These are phyloP conservation scores for Elmis aenea DNA, from an alignment of 2,888 invertebrate species.

Conservation along the genomic window DNA sequence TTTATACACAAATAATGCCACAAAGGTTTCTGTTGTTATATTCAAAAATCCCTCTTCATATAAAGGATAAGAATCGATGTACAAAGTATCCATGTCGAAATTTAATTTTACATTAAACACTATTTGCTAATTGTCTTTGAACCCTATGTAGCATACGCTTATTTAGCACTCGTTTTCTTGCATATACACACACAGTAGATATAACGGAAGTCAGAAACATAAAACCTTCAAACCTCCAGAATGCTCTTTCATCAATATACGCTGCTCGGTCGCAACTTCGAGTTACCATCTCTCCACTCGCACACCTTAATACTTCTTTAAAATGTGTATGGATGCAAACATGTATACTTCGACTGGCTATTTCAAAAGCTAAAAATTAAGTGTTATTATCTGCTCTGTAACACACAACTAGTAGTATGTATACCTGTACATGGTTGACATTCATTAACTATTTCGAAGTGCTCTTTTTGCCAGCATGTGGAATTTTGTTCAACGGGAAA, in stretches of 20 bases:
- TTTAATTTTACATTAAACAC: constrained; percentile 43
- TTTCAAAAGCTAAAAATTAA: constrained; percentile 63
- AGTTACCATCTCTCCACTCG: constrained; percentile 73
- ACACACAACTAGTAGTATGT: constrained; percentile 2
- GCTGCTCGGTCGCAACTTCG: constrained; percentile 83
- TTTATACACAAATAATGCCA: constrained; percentile 58
- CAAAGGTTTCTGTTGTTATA: constrained; percentile 54
- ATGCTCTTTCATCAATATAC: constrained; percentile 77
- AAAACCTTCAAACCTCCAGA: constrained; percentile 75
- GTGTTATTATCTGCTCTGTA: neutral
- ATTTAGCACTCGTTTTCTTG: constrained; percentile 63
- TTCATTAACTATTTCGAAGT: constrained; percentile 65
- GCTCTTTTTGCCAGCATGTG: constrained; percentile 70
- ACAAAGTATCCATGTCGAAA: constrained; percentile 14
- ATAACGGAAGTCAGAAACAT: constrained; percentile 61
- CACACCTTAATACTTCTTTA: constrained; percentile 77
- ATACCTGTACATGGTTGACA: constrained; percentile 81
- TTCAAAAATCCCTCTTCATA: constrained; percentile 4
- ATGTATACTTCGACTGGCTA: constrained; percentile 73
- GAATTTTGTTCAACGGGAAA: constrained; percentile 72
- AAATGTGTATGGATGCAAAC: constrained; percentile 79
- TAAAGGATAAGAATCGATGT: constrained; percentile 8
- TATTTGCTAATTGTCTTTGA: constrained; percentile 66
- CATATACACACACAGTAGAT: constrained; percentile 61
- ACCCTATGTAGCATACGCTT: constrained; percentile 63